Evolutionary conservation across 2,888 invertebrate genomes (phyloP), one percentile per base, ranked within the genome.

Genomic region (Gortyna flavago): DNA sequence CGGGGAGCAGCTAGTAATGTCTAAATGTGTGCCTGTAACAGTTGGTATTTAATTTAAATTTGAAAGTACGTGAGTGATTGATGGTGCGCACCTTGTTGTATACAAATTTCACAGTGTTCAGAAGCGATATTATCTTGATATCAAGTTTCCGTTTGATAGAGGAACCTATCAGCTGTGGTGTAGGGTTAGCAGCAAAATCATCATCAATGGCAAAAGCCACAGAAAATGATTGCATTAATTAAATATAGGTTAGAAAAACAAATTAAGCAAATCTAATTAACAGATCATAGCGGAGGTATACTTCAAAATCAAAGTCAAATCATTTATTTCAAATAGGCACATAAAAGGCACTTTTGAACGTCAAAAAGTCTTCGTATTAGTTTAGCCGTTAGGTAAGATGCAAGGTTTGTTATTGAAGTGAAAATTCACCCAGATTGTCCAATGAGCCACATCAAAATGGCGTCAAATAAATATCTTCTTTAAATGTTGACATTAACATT

Each of bases 401-500:
- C 13, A 25, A 29, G 25, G 11, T 61, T n/a, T 18, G 13, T 25
- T 48, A 64, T 32, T 18, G 11, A 51, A 38, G 11, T 21, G 21
- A 74, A 57, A 32, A 41, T 7, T 7, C 29, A 54, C 2, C 44
- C 9, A 35, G 18, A 16, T 51, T 29, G 41, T 59, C 21, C 6
- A 61, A 51, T 13, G 16, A n/a, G 2, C 54, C n/a, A 21, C 25
- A 51, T 21, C 13, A 32, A 54, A 54, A 68, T 11, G 21, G 11
- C 16, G 18, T 68, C 57, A 21, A 35, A 69, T 77, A 64, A 64
- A 59, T 54, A 68, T 8, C 1, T n/a, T 35, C 44, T 62, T 65
- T 64, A 61, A 65, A 38, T 41, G 83, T 66, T 62, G 25, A 35
- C 67, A 38, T 59, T 38, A 65, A 54, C 71, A 35, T 64, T 68